Evolutionary conservation across 30 jellyfish, hydroid and myxozoan genomes (phyloP).

Genomic region (Chironex yamaguchii): DNA sequence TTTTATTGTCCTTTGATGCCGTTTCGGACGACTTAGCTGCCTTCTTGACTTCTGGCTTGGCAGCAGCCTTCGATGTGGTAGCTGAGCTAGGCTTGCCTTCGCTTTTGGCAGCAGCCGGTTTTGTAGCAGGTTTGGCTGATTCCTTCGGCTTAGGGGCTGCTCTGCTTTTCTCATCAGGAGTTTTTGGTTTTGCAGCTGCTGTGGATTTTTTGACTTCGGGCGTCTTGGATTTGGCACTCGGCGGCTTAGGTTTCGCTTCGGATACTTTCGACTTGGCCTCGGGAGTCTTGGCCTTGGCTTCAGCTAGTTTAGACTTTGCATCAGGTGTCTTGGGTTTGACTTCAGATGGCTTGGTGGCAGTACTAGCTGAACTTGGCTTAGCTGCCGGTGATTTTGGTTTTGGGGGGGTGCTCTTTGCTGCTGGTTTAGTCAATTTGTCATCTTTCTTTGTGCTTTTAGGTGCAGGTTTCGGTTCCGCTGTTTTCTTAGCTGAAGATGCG

Average conservation of each 20-base stretch:
- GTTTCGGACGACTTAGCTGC: not conserved
- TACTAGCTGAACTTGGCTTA: not conserved
- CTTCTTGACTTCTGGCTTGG: not conserved
- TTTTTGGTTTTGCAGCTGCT: not conserved
- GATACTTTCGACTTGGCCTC: not conserved
- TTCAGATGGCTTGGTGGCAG: not conserved
- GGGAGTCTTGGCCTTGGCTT: not conserved
- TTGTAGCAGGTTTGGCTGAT: not conserved
- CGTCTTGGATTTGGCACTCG: not conserved
- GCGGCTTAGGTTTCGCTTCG: not conserved
- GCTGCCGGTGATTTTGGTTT: not conserved
- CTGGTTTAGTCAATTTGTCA: too few relatives aligned
- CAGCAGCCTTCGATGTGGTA: too few relatives aligned
- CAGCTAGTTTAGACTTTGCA: not conserved
- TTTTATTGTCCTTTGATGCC: not conserved
- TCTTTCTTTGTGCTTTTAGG: too few relatives aligned
- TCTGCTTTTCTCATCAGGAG: not conserved
- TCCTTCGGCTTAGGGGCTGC: not conserved
- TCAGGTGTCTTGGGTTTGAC: not conserved
- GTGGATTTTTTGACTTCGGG: not conserved
- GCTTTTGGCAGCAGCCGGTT: too few relatives aligned
- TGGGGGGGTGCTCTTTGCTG: too few relatives aligned
- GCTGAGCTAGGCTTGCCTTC: too few relatives aligned
- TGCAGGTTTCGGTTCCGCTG: too few relatives aligned
- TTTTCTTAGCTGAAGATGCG: too few relatives aligned